Evolutionary conservation across 1,140 invertebrate genomes (phyloP), one percentile per base, ranked within the genome.

Genomic region (Acyrthosiphon pisum): DNA sequence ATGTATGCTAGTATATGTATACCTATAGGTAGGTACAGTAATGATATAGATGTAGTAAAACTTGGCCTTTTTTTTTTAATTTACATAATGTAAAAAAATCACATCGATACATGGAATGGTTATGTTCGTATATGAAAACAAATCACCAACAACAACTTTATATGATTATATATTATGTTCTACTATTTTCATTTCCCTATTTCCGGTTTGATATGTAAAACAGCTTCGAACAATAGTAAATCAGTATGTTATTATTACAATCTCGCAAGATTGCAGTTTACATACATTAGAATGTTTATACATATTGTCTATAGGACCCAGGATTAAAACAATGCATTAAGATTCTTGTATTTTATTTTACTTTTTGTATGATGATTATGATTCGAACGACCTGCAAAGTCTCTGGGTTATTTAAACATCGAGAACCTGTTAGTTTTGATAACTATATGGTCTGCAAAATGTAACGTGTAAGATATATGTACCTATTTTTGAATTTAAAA

Each of bases 191-290:
- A 89, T 89, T 89, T 89, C 88, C 50, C 88, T 89, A 56, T 89
- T 89, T 89, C 88, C 88, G 50, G 48, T 35, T 14, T 9, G 4
- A 89, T 89, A 89, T 89, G 50, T 53, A 89, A 89, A 89, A 89
- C 35, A 56, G 48, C 88, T 56, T 89, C 50, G n/a, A 89, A 89
- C 88, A 89, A 89, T 89, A 89, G 88, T 89, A 89, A 89, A 89
- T 89, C 48, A 56, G 23, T 89, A 56, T 35, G 22, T 56, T 89
- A 89, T 89, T 89, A 89, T 89, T 56, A 56, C 35, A 4, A 89
- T 89, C 50, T 56, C 11, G 22, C 11, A 22, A 56, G 22, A 89
- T 89, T 89, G 35, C 18, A 26, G 23, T 53, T 37, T 56, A 89
- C 48, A 89, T 89, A 37, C 23, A 41, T 56, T 89, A 89, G 4